Conservation (phyloP, 2,888 invertebrate genomes). For the Thera britannica region DNA sequence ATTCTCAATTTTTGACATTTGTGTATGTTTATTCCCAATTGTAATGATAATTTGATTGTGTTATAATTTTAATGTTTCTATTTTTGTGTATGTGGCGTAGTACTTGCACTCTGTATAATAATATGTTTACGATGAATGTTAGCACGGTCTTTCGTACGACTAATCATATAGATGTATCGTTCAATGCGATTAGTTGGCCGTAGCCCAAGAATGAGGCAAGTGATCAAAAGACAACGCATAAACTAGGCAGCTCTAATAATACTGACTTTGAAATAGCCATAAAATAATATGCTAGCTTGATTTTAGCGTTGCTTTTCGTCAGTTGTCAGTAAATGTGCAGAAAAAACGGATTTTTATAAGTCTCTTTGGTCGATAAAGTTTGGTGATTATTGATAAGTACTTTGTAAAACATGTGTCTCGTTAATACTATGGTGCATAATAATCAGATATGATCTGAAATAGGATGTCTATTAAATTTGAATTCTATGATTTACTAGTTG, state of each 20-base stretch:
- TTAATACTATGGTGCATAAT: conserved; percentile 28
- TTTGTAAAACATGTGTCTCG: conserved; percentile 19
- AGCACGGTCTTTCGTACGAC: not conserved
- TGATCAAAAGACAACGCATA: not conserved
- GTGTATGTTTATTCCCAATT: conserved; percentile 12
- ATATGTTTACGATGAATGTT: not conserved
- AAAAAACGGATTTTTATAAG: not conserved
- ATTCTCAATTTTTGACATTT: conserved; percentile 20
- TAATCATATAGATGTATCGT: not conserved
- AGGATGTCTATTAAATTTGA: not conserved
- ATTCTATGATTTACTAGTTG: conserved; percentile 4
- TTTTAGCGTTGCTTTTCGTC: not conserved
- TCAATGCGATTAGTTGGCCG: not conserved
- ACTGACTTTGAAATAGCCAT: not conserved
- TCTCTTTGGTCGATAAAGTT: too few relatives aligned
- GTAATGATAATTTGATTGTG: conserved; percentile 19
- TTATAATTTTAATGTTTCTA: conserved; percentile 16
- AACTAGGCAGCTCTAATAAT: not conserved
- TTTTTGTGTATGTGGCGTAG: conserved; percentile 23
- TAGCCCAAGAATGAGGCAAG: not conserved
- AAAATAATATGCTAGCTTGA: not conserved
- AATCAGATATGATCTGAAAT: conserved; percentile 28
- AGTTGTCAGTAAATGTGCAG: not conserved
- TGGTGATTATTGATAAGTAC: not conserved
- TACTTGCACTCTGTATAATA: conserved; percentile 4